phyloP scores from a whole-genome alignment of 2,113 vertebrate species.

The Myotis yumanensis region DNA sequence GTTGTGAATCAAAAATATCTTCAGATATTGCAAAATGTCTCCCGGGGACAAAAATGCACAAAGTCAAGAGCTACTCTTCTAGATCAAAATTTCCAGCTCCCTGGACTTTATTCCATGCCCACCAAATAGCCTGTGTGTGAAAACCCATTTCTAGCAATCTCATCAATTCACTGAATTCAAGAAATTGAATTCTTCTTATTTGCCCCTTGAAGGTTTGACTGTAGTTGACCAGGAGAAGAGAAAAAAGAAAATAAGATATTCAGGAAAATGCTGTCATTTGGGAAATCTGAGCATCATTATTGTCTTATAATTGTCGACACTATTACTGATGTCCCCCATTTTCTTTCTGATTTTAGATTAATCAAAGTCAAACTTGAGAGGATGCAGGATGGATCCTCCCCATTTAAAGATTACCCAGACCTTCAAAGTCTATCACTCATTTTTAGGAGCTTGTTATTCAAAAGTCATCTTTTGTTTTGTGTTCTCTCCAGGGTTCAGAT shows the following conservation, averaged over 20 bases:
- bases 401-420: neutral
- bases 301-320: neutral
- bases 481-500: slow-evolving; percentile 57
- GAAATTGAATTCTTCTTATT: neutral
- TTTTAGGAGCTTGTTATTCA: slow-evolving; percentile 48
- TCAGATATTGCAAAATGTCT: neutral
- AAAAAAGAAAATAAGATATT: neutral
- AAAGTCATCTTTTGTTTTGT: slow-evolving; percentile 60
- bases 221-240: neutral
- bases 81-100: neutral
- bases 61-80: neutral
- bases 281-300: neutral
- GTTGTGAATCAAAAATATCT: neutral
- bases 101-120: neutral
- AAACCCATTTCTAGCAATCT: neutral
- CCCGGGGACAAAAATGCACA: neutral
- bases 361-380: neutral
- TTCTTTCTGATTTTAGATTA: slow-evolving; percentile 15
- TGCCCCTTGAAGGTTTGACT: neutral
- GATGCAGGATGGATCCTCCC: neutral
- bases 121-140: neutral
- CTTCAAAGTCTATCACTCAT: neutral
- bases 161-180: neutral
- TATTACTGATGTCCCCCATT: neutral
- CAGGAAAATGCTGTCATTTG: neutral